Evolutionary conservation across 2,113 vertebrate species (phyloP), one percentile per base, ranked within the genome.

Genomic region (Regulus satrapa): DNA sequence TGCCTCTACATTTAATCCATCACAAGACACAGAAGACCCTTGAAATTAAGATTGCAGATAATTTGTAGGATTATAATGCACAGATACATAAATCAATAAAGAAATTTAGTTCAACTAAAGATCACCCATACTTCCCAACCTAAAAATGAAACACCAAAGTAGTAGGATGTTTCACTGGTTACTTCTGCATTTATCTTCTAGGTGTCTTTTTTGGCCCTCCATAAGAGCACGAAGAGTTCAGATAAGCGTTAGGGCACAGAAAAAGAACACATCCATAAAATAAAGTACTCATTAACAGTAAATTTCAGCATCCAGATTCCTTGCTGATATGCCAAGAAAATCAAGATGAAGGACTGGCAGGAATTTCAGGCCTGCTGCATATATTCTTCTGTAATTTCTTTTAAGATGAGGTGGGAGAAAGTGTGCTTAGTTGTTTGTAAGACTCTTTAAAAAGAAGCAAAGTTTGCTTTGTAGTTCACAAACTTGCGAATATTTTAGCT

Each of bases 381-480:
- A 77, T 64, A 94, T 80, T 74, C 88, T 91, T 96, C 92, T 89
- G 40, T 92, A 89, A 96, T 83, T 80, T 76, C 89, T 95, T 92
- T 97, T 93, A 96, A 92, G 88, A 94, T 52, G 54, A 90, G 45
- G 81, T 92, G 45, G 28, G 51, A 64, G n/a, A 86, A 95, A 89
- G 87, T 67, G 66, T 36, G 73, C 74, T 89, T 85, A 90, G 74
- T 68, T 62, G 81, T 81, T 95, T 92, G 34, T 81, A 78, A 91
- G 48, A 43, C 45, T 74, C 74, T 93, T 90, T 48, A 56, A 82
- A 95, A 94, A 90, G 52, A 76, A 75, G 59, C 3, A 23, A 88
- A 92, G 75, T 90, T 95, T 93, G 58, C 92, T 97, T 97, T 95
- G 92, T 95, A 94, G 90, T 96, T 94, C 92, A 94, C 48, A 93